Evolutionary conservation across 53 echinoderm and acorn worm species (phyloP).

Genomic region (Apostichopus leukothele): DNA sequence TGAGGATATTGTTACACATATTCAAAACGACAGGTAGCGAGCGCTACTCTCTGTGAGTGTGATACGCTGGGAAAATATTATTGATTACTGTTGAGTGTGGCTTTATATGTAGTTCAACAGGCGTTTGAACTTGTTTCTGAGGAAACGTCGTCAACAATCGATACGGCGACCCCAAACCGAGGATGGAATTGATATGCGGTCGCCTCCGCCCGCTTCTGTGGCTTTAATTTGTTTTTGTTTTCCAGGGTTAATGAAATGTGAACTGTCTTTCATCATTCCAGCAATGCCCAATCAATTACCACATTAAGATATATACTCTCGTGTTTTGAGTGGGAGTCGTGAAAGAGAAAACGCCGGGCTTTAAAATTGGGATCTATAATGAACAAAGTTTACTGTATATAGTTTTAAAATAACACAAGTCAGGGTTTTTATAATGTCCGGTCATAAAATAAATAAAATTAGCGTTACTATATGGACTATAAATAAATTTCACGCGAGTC

Average conservation of each 20-base stretch:
- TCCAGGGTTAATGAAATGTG: slow-evolving; percentile 14
- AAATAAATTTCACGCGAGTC: no score
- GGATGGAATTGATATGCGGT: slow-evolving; percentile 5
- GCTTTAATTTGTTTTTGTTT: background rate
- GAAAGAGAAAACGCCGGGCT: background rate
- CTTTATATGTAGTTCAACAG: slow-evolving; percentile 19
- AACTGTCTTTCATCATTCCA: background rate
- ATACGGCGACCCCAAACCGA: slow-evolving; percentile 1
- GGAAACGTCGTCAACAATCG: slow-evolving; percentile 19
- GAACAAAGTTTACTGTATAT: no score
- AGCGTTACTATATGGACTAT: no score
- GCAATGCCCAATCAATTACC: slow-evolving; percentile 16
- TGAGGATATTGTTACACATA: no score
- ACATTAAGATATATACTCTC: background rate
- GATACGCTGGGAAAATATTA: slow-evolving; percentile 23
- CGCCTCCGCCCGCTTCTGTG: background rate
- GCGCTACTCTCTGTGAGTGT: background rate
- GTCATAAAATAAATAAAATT: no score
- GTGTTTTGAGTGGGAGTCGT: background rate
- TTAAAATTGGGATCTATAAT: no score
- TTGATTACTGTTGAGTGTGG: slow-evolving; percentile 9
- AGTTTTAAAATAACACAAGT: no score
- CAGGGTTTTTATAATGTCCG: no score
- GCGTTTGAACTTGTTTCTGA: slow-evolving; percentile 24
- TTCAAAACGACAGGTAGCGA: no score